Evolutionary conservation across 1,140 invertebrate genomes (phyloP).

Genomic region (Lepidurus arcticus): DNA sequence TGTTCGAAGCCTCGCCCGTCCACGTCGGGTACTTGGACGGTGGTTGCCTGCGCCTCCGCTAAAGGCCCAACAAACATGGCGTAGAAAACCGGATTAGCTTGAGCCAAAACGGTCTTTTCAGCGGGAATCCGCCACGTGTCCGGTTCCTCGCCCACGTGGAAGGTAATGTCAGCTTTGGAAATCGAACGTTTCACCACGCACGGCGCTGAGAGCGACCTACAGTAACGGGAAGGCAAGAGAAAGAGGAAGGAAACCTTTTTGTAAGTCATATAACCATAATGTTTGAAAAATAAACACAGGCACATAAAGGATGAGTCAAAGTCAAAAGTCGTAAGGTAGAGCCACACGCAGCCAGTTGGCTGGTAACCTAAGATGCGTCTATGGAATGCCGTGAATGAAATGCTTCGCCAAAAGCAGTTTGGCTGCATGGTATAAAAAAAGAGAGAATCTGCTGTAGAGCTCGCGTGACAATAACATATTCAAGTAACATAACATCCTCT

Average conservation of each 20-base stretch:
- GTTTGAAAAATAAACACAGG: too few species aligned
- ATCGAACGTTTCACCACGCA: background rate
- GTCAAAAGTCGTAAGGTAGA: too few species aligned
- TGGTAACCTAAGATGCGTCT: too few species aligned
- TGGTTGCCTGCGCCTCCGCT: slow-evolving; percentile 30
- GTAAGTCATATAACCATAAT: too few species aligned
- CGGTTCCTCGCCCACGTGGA: slow-evolving; percentile 56
- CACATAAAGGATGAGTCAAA: too few species aligned
- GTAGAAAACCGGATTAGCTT: slow-evolving; percentile 56
- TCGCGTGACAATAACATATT: background rate
- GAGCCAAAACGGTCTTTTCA: slow-evolving; percentile 56
- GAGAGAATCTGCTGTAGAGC: background rate
- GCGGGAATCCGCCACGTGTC: slow-evolving; percentile 59
- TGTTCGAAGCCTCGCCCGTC: slow-evolving; percentile 63
- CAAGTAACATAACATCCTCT: background rate
- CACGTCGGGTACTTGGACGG: slow-evolving; percentile 51
- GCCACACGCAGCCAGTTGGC: too few species aligned
- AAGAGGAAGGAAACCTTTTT: background rate
- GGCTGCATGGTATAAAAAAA: background rate
- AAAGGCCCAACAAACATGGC: slow-evolving; percentile 51
- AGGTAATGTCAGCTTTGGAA: slow-evolving; percentile 54
- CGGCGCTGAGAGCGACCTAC: background rate
- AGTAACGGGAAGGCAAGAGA: background rate
- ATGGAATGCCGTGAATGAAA: background rate
- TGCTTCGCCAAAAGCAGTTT: background rate